Evolutionary conservation across 2,797 vertebrate genomes (phyloP).

Genomic region (Poecilia picta): DNA sequence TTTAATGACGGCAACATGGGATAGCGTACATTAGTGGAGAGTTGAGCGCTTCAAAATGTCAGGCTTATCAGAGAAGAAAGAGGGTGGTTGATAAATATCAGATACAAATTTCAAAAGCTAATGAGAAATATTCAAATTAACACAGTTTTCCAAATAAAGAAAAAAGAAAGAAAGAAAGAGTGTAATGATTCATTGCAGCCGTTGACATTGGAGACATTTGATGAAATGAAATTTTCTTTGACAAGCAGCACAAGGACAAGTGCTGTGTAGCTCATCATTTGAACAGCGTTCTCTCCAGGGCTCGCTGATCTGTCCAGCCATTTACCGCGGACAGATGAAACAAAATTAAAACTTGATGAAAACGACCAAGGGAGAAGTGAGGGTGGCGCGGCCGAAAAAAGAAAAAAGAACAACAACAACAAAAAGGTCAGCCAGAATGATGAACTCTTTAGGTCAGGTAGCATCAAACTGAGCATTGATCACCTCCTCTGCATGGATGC

Average conservation of each 20-base stretch:
- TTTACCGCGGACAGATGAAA: constrained; percentile 32
- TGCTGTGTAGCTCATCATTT: constrained; percentile 6
- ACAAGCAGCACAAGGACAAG: not conserved
- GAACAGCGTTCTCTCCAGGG: constrained; percentile 6
- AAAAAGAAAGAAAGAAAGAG: constrained; percentile 26
- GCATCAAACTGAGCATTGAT: constrained; percentile 70
- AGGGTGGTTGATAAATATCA: constrained; percentile 37
- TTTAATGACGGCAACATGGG: constrained; percentile 41
- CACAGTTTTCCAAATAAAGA: constrained; percentile 12
- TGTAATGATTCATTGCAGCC: constrained; percentile 31
- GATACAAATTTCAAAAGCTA: constrained; percentile 38
- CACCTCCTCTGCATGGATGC: constrained; percentile 64
- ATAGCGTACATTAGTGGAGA: constrained; percentile 9
- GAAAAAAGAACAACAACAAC: no score
- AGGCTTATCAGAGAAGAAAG: constrained; percentile 44
- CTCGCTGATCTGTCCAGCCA: constrained; percentile 29
- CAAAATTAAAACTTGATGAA: constrained; percentile 55
- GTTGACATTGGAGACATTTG: not conserved
- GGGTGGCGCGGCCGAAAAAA: constrained; percentile 41
- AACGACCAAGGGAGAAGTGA: constrained; percentile 32
- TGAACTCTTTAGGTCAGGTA: constrained; percentile 69
- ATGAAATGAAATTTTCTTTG: constrained; percentile 25
- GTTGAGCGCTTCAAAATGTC: constrained; percentile 38
- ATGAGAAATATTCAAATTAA: constrained; percentile 57
- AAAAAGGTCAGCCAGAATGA: constrained; percentile 69